phyloP scores from a whole-genome alignment of 2,113 vertebrate genomes.

The Oenanthe oenanthe region DNA sequence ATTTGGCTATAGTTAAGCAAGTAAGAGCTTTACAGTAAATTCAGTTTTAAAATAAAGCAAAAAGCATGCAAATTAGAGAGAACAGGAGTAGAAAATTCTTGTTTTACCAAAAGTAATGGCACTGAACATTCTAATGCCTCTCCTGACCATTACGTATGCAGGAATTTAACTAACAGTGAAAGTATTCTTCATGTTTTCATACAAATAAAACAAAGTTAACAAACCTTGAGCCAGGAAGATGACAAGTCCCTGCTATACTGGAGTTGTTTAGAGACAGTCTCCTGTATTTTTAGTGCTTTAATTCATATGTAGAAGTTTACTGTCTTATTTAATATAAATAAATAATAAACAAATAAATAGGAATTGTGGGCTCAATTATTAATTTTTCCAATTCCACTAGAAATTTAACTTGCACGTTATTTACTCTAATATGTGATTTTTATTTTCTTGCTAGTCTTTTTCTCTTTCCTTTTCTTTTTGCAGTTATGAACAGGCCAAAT shows the following conservation, averaged over 20 bases:
- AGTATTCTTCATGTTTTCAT: neutral
- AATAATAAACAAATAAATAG: too few species aligned
- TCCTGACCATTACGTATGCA: accelerated
- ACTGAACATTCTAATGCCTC: neutral
- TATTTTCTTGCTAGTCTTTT: neutral
- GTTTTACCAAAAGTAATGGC: neutral
- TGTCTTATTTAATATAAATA: neutral
- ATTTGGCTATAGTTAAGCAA: neutral
- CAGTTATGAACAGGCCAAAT: neutral
- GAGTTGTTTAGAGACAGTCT: neutral
- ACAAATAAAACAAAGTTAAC: neutral
- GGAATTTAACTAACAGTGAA: neutral
- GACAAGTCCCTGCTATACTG: neutral
- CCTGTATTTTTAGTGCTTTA: neutral
- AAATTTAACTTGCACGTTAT: neutral
- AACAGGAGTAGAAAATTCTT: neutral
- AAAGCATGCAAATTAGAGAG: neutral
- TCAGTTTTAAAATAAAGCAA: neutral
- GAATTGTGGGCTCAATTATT: neutral
- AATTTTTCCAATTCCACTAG: neutral
- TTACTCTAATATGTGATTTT: neutral
- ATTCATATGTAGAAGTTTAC: neutral
- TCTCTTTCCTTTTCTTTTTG: neutral
- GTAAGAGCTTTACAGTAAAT: neutral
- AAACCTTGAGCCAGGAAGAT: neutral